Base-by-base conservation (phyloP, 2,113 vertebrate species). In the Aviceda subcristata region DNA sequence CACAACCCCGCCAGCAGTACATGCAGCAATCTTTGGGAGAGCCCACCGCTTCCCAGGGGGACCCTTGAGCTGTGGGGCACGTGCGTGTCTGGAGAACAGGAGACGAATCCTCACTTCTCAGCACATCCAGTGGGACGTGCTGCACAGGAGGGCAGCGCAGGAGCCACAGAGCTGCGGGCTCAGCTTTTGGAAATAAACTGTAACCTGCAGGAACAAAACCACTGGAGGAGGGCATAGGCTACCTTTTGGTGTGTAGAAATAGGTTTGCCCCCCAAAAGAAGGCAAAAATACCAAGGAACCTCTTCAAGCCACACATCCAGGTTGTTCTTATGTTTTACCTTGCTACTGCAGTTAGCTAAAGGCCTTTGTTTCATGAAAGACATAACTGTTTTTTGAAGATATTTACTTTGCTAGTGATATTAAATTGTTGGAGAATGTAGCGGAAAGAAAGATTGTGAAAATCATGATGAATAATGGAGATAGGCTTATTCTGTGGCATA, bases 371-470 rank as follows among this genome's bases (percentile, higher is more conserved):
- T 82, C 16, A 32, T 67, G 22, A 57, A 93, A 90, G 22, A 62
- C 80, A 50, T 22, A 83, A 68, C 21, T 20, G 7, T 83, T 88
- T 72, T 21, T 12, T 12, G 30, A 43, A 14, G 4, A 32, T 74
- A 76, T 74, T 80, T 90, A 88, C 15, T 80, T 94, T 92, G 18
- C 21, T 80, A 23, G 23, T 16, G 30, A 80, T 74, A 71, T 30
- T 69, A 50, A 59, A 77, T 55, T 77, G 7, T 59, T 84, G 59
- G 30, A 71, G n/a, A 92, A 30, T 39, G 34, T 46, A 92, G 55
- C 16, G 51, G 59, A 83, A 88, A 66, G 46, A 76, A 80, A 90
- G 62, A 80, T 6, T 67, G 20, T 62, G 90, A 59, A 90, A 94
- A 77, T 69, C n/a, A 48, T 19, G 15, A 82, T 53, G 20, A 88